phyloP scores from a whole-genome alignment of 2,113 vertebrate species.

The Mormoops blainvillei region DNA sequence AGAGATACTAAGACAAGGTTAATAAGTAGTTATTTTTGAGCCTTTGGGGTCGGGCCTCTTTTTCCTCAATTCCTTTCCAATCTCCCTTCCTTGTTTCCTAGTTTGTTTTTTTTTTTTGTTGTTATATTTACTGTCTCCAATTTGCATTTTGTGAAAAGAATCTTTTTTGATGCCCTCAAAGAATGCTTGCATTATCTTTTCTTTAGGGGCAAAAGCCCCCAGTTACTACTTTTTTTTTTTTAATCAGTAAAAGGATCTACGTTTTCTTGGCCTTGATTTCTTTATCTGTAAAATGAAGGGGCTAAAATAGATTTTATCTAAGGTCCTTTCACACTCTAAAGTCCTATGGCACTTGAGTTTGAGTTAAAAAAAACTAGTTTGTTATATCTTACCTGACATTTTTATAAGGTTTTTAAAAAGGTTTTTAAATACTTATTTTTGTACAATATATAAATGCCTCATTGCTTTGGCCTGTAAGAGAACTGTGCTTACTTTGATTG shows the following conservation, averaged over 20 bases:
- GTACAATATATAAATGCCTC: background rate
- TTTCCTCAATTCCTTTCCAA: background rate
- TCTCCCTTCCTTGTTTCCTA: background rate
- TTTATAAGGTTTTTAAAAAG: background rate
- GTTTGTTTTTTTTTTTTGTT: background rate
- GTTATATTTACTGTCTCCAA: background rate
- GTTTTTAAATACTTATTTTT: background rate
- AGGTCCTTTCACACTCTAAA: background rate
- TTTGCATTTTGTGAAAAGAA: background rate
- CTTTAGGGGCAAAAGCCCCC: background rate
- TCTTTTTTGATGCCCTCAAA: background rate
- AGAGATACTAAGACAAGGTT: background rate
- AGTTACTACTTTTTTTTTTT: background rate
- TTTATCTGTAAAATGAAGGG: background rate
- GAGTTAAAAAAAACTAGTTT: background rate
- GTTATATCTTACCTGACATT: background rate
- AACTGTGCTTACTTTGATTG: background rate
- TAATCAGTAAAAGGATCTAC: background rate
- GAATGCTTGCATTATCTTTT: background rate
- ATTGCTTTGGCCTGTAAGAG: background rate
- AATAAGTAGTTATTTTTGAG: background rate
- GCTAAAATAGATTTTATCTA: background rate
- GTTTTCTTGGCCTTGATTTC: background rate
- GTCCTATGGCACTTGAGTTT: background rate
- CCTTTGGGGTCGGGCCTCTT: background rate